Evolutionary conservation across 2,113 vertebrate genomes (phyloP).

Genomic region (Alligator mississippiensis): DNA sequence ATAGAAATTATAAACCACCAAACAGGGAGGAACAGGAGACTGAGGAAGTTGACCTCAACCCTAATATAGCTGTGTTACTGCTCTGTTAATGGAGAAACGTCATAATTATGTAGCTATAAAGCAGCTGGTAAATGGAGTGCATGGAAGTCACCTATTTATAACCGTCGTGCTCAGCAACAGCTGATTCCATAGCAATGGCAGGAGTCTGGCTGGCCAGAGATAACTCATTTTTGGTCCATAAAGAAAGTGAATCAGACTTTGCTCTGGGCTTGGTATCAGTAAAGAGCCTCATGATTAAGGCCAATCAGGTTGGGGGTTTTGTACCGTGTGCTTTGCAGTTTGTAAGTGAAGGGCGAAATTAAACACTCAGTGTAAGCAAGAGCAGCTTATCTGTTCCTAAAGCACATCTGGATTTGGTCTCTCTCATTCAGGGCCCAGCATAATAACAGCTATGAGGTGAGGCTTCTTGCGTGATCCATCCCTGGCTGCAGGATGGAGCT

Average conservation of each 20-base stretch:
- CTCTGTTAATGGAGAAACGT: neutral
- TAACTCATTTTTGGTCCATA: conserved; percentile 36
- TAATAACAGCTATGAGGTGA: neutral
- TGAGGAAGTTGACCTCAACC: neutral
- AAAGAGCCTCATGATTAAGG: neutral
- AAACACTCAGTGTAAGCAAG: neutral
- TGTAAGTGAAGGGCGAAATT: neutral
- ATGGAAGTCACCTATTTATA: conserved; percentile 6
- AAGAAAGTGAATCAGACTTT: neutral
- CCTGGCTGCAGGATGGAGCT: neutral
- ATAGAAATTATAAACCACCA: conserved; percentile 1
- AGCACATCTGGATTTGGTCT: neutral
- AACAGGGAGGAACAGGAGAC: neutral
- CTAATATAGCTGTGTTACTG: neutral
- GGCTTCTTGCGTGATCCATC: neutral
- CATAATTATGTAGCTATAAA: neutral
- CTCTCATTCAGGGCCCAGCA: neutral
- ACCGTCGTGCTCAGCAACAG: conserved; percentile 24
- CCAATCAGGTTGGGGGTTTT: neutral
- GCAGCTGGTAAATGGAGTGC: conserved; percentile 42
- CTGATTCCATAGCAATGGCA: neutral
- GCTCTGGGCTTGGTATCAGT: neutral
- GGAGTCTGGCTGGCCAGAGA: neutral
- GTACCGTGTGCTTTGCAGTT: neutral
- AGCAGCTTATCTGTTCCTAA: neutral